Conservation (phyloP, 2,797 vertebrate genomes). For the Arctocebus calabarensis region DNA sequence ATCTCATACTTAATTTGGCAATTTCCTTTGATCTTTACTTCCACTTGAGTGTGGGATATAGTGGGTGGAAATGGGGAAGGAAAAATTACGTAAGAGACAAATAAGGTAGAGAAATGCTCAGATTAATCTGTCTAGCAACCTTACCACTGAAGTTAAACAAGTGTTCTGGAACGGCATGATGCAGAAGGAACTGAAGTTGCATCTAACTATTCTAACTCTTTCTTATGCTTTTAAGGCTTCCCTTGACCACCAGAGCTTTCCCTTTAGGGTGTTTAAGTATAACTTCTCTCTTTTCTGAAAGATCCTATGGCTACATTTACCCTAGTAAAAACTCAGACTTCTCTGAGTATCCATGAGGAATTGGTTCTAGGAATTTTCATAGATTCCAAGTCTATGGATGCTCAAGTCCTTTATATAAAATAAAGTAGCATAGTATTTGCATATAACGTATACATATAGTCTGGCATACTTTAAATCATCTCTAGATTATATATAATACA, state of each 20-base stretch:
- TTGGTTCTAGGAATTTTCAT: background rate
- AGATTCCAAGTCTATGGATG: background rate
- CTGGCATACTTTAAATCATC: background rate
- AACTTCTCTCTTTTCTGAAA: background rate
- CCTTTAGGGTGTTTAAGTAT: background rate
- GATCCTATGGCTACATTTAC: background rate
- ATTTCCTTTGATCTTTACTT: background rate
- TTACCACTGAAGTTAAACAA: background rate
- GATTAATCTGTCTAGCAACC: background rate
- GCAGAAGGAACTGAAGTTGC: background rate
- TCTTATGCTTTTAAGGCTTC: background rate
- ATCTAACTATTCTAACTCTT: background rate
- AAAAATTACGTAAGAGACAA: background rate
- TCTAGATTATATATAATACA: background rate
- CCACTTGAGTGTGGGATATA: background rate
- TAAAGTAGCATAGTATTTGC: background rate
- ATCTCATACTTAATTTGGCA: background rate
- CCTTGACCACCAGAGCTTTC: background rate
- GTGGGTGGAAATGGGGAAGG: background rate
- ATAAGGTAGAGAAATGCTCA: background rate
- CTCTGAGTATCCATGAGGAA: background rate
- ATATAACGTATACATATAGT: background rate
- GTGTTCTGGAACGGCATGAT: background rate
- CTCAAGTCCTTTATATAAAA: background rate
- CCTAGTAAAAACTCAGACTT: background rate